Base-by-base conservation (phyloP, 2,113 vertebrate genomes). In the Penelope pileata region DNA sequence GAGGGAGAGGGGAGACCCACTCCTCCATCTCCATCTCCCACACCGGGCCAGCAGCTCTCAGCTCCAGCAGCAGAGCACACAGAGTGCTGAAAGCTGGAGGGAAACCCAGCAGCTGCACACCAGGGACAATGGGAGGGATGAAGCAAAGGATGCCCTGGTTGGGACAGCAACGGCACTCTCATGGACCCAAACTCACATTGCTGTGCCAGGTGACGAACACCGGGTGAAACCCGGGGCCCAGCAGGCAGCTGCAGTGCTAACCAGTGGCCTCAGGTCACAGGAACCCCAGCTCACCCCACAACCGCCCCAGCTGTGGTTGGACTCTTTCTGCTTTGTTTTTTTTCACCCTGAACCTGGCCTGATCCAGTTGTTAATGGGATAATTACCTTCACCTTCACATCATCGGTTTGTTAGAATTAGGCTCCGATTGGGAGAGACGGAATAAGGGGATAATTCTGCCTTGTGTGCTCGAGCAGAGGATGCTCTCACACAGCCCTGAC, bases 171-270 rank as follows among this genome's bases (percentile, higher is more conserved):
- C 51, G 26, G 27, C 7, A 5, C 54, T 21, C 8, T 12, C 19
- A 80, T 67, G 29, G 29, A 47, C 22, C 26, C 27, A 56, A 27
- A 12, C 3, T 8, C 21, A 59, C n/a, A 7, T 18, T 6, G 11
- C 12, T 7, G 7, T 2, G 0, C 7, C 21, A 27, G 85, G 26
- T 48, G 30, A 16, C 0, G 1, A 60, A 14, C 16, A 19, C 2
- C 1, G 0, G 30, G 17, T 15, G 42, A 77, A 91, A 38, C n/a
- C 42, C 32, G 12, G 38, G 67, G 74, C 42, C 38, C 7, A 30
- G 40, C 34, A 56, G 10, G 34, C 22, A 56, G 63, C 43, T 69
- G 62, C 3, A 1, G 27, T 19, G 42, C 29, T 58, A 59, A 38
- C 63, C 67, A 21, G 11, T 7, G 5, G 50, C 54, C n/a, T 53